Evolutionary conservation across 2,888 invertebrate genomes (phyloP).

Genomic region (Scaptomyza reducta): DNA sequence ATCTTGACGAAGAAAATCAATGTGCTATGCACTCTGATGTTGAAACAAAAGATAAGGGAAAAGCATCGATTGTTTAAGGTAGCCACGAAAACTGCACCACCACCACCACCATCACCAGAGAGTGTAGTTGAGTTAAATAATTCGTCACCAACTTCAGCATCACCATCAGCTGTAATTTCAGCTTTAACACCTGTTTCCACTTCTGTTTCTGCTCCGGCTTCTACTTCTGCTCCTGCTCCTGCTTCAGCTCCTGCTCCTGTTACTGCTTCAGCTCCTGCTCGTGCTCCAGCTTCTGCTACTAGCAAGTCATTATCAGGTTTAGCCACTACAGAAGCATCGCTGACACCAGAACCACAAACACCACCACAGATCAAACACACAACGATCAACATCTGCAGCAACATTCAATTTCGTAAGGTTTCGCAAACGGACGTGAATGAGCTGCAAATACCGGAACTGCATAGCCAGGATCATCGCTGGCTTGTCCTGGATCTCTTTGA

Average conservation of each 20-base stretch:
- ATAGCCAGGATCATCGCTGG: slow-evolving; percentile 81
- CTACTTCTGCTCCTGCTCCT: background rate
- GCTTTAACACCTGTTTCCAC: too few species aligned
- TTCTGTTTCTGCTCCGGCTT: background rate
- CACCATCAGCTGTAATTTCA: too few species aligned
- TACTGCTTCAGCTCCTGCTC: background rate
- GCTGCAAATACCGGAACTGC: slow-evolving; percentile 75
- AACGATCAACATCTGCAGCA: slow-evolving; percentile 67
- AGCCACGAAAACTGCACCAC: background rate
- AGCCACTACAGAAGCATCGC: background rate
- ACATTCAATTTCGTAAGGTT: slow-evolving; percentile 78
- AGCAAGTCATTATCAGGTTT: background rate
- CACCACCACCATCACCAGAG: too few species aligned
- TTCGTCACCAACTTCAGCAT: background rate
- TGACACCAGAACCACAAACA: background rate
- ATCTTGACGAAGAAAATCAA: slow-evolving; percentile 83
- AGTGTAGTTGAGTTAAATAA: background rate
- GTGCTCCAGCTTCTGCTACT: background rate
- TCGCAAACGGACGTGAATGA: slow-evolving; percentile 69
- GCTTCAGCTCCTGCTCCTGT: background rate
- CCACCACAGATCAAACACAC: slow-evolving; percentile 20
- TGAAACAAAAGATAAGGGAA: slow-evolving; percentile 81
- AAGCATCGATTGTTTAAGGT: slow-evolving; percentile 4
- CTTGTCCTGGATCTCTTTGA: slow-evolving; percentile 81
- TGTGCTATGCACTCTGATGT: slow-evolving; percentile 78